These are phyloP conservation scores for Pollimyrus isidori DNA, from an alignment of 2,113 vertebrate genomes.

Conservation along the genomic window DNA sequence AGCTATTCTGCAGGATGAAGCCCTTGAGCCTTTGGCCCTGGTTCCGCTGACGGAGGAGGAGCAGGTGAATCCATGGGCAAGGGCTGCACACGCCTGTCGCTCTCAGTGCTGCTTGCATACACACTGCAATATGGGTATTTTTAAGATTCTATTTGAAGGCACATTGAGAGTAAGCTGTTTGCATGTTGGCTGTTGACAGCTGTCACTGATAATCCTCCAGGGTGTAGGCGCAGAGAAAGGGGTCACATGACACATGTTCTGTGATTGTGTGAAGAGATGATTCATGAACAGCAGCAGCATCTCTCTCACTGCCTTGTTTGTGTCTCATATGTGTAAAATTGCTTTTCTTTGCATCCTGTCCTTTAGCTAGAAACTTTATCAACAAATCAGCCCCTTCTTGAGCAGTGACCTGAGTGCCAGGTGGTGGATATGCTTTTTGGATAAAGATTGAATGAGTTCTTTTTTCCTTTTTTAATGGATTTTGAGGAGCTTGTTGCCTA, in stretches of 20 bases:
- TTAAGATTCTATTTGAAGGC: neutral
- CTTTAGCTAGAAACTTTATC: neutral
- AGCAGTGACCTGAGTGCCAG: neutral
- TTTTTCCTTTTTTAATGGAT: neutral
- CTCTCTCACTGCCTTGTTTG: neutral
- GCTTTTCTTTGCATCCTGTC: neutral
- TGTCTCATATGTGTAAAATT: neutral
- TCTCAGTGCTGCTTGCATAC: neutral
- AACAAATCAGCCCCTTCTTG: neutral
- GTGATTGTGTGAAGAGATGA: neutral
- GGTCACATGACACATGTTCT: neutral
- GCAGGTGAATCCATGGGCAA: constrained; percentile 58
- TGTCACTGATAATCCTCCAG: neutral
- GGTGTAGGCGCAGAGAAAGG: neutral
- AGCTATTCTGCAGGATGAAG: constrained; percentile 81
- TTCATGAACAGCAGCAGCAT: neutral
- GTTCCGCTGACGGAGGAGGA: constrained; percentile 86
- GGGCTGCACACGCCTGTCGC: neutral
- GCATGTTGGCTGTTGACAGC: neutral
- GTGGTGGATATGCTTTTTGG: neutral
- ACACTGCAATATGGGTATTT: neutral
- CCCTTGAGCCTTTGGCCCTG: constrained; percentile 78
- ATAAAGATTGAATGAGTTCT: neutral
- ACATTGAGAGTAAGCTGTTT: neutral
- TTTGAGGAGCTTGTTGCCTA: neutral